phyloP scores from a whole-genome alignment of 2,888 invertebrate species.

The Lissocephala sabroskyi region DNA sequence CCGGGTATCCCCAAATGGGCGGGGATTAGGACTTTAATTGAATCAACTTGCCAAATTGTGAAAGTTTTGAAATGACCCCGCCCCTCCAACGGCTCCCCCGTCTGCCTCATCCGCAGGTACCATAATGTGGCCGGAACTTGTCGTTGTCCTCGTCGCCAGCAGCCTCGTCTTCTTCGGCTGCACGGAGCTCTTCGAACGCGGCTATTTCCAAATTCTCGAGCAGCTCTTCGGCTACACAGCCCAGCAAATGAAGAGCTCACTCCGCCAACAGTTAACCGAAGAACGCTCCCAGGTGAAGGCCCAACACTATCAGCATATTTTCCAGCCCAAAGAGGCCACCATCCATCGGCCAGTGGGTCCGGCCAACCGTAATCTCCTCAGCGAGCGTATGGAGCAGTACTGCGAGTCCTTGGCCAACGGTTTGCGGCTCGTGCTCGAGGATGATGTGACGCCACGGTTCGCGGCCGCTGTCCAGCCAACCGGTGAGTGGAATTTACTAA shows the following conservation, averaged over 20 bases:
- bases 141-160: too few relatives aligned
- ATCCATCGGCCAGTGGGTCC: too few relatives aligned
- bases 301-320: background rate
- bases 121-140: too few relatives aligned
- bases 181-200: background rate
- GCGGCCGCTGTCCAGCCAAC: constrained; percentile 20
- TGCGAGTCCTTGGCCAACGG: constrained; percentile 27
- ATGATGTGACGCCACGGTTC: constrained; percentile 38
- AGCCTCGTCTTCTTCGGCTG: constrained; percentile 12
- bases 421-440: constrained; percentile 32
- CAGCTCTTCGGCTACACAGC: constrained; percentile 25
- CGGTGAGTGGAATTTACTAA: constrained; percentile 38
- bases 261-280: background rate
- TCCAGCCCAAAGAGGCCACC: background rate
- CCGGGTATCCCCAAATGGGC: too few relatives aligned
- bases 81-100: too few relatives aligned
- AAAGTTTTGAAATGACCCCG: too few relatives aligned
- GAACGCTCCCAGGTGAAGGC: background rate
- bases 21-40: too few relatives aligned
- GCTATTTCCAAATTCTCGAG: constrained; percentile 26
- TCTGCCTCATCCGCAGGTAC: too few relatives aligned
- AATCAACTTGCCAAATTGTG: too few relatives aligned
- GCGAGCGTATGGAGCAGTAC: constrained; percentile 23
- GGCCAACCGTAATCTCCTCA: background rate
- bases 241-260: constrained; percentile 9